Evolutionary conservation across 2,888 invertebrate genomes (phyloP), one percentile per base, ranked within the genome.

Genomic region (Leuctra nigra): DNA sequence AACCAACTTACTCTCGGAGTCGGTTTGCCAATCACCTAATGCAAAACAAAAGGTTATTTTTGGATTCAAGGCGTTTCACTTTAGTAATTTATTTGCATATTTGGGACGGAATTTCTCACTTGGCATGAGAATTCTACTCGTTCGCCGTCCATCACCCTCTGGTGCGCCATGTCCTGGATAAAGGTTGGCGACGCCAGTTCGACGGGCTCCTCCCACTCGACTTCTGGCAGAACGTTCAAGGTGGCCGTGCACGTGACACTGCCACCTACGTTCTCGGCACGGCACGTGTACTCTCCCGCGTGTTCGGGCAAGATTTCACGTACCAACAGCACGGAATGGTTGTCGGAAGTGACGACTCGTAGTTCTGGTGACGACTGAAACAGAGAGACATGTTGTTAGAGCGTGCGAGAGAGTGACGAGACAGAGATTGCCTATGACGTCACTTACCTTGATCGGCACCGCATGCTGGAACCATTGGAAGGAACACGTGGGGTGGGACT

Each of bases 91-190:
- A n/a, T n/a, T n/a, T n/a, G n/a, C n/a, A n/a, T n/a, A n/a, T n/a
- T n/a, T n/a, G n/a, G n/a, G n/a, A n/a, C n/a, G n/a, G n/a, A n/a
- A n/a, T n/a, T n/a, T n/a, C 60, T 46, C 59, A 70, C 71, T 67
- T 82, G 75, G 66, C 91, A 91, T 25, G 76, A 81, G 53, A 92
- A 77, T 60, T 79, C 74, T 58, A 90, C 87, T 62, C 86, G 83
- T 67, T 96, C 91, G 54, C 95, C 95, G 68, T 94, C 94, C 87
- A 92, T 92, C 4, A 94, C 85, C 57, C 83, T 81, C 7, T 84
- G 73, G 2, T 90, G 83, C 54, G 82, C 75, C 61, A 95, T 76
- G 60, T 84, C 83, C 67, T 82, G 80, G 20, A 84, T 73, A 68
- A 97, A 90, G 64, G 80, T 77, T 29, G 96, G 96, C 36, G 89